Evolutionary conservation across 2,113 vertebrate genomes (phyloP).

Genomic region (Actenoides hombroni): DNA sequence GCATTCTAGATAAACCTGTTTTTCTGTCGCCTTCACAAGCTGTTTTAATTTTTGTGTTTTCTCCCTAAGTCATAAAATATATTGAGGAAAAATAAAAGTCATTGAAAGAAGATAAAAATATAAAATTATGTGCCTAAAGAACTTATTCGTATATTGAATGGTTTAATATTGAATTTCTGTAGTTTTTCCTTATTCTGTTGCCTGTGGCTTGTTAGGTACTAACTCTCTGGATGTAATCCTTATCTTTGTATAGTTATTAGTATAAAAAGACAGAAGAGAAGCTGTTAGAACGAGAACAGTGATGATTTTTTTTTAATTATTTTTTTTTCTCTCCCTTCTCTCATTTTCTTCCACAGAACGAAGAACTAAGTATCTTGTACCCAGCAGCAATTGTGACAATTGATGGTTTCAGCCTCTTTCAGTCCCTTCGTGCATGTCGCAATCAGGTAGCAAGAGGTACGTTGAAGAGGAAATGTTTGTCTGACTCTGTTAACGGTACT

Average conservation of each 20-base stretch:
- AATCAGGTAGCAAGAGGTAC: slow-evolving; percentile 98
- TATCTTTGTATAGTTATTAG: not conserved
- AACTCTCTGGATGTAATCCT: not conserved
- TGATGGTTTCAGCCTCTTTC: slow-evolving; percentile 97
- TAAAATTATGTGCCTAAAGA: not conserved
- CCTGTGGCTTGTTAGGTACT: not conserved
- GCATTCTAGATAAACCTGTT: not conserved
- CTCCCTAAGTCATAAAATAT: not conserved
- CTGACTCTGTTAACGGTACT: not conserved
- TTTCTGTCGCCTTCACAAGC: not conserved
- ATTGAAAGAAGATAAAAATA: not conserved
- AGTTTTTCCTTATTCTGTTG: not conserved
- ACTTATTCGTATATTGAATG: not conserved
- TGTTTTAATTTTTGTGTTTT: not conserved
- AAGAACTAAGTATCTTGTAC: slow-evolving; percentile 95
- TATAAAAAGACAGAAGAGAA: not conserved
- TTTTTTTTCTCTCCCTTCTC: not conserved
- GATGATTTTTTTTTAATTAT: not conserved
- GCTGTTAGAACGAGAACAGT: not conserved
- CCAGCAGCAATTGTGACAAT: slow-evolving; percentile 93
- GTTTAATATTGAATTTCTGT: not conserved
- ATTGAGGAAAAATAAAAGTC: not conserved
- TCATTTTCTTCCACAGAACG: slow-evolving; percentile 78
- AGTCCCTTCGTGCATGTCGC: slow-evolving; percentile 95
- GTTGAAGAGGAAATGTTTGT: not conserved